Evolutionary conservation across 2,888 invertebrate species (phyloP).

Genomic region (Folsomia candida): DNA sequence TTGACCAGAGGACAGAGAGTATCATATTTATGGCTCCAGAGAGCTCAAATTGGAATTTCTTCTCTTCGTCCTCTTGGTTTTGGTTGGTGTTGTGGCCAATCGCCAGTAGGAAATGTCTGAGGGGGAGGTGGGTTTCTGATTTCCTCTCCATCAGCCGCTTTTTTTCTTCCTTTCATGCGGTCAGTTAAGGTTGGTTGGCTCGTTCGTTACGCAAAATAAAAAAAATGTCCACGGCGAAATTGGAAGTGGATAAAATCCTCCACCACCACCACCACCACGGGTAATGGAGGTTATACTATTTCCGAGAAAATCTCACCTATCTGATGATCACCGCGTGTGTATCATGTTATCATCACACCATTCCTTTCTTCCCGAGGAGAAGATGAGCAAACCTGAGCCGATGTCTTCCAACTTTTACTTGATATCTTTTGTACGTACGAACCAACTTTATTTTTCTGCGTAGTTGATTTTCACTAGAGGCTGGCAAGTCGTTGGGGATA

Average conservation of each 20-base stretch:
- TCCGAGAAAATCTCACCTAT: background rate
- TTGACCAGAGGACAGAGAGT: constrained; percentile 10
- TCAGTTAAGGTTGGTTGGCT: background rate
- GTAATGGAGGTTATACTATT: background rate
- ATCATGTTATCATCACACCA: background rate
- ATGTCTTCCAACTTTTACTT: no score
- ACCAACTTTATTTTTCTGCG: no score
- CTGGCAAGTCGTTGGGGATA: background rate
- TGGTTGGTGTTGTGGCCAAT: background rate
- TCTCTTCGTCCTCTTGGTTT: background rate
- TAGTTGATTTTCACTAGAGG: no score
- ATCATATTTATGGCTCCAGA: constrained; percentile 16
- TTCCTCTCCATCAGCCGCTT: background rate
- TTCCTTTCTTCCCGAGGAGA: no score
- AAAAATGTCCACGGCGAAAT: background rate
- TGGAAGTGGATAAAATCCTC: background rate
- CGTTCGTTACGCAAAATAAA: background rate
- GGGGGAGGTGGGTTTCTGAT: background rate
- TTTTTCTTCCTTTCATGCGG: no score
- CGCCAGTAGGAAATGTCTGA: background rate
- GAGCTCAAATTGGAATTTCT: constrained; percentile 11
- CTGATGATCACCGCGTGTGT: background rate
- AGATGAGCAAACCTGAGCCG: no score
- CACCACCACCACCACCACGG: background rate
- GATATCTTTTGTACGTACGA: no score